A percentile compares a stretch with the other conserved stretches of the same genome.
Conservation (phyloP, 1,140 invertebrate species). For the Pseudomyrmex concolor region DNA sequence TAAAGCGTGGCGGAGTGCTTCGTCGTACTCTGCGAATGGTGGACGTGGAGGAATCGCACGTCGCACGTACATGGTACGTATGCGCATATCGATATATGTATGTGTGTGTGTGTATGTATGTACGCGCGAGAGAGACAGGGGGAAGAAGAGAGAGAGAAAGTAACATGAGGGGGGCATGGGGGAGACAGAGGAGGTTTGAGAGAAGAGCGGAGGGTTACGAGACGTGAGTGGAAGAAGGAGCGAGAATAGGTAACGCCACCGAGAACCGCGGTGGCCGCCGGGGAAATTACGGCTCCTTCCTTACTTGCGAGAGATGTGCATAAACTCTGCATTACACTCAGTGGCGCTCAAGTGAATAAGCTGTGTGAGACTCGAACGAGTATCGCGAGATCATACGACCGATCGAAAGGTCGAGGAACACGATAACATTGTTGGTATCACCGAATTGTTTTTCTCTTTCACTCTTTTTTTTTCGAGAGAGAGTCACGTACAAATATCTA, state of each 20-base stretch:
- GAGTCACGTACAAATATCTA: neutral
- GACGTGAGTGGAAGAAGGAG: slow-evolving; percentile 64
- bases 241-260: slow-evolving; percentile 81
- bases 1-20: slow-evolving; percentile 82
- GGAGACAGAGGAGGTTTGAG: slow-evolving; percentile 55
- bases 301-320: slow-evolving; percentile 82
- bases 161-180: slow-evolving; percentile 16
- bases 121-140: slow-evolving; percentile 47
- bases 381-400: neutral
- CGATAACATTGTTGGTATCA: neutral
- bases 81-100: neutral
- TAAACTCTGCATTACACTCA: slow-evolving; percentile 83
- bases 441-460: neutral
- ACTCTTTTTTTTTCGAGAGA: neutral
- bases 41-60: slow-evolving; percentile 67
- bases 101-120: neutral
- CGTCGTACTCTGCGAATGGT: slow-evolving; percentile 71
- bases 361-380: neutral
- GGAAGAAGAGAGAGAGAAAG: slow-evolving; percentile 18
- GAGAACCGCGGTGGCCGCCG: slow-evolving; percentile 81
- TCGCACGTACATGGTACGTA: slow-evolving; percentile 26
- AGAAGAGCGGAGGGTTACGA: slow-evolving; percentile 65
- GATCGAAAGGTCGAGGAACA: neutral
- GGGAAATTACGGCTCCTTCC: slow-evolving; percentile 84
- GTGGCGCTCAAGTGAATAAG: slow-evolving; percentile 74